phyloP scores from a whole-genome alignment of 2,113 vertebrate species.

The Hemiscyllium ocellatum region DNA sequence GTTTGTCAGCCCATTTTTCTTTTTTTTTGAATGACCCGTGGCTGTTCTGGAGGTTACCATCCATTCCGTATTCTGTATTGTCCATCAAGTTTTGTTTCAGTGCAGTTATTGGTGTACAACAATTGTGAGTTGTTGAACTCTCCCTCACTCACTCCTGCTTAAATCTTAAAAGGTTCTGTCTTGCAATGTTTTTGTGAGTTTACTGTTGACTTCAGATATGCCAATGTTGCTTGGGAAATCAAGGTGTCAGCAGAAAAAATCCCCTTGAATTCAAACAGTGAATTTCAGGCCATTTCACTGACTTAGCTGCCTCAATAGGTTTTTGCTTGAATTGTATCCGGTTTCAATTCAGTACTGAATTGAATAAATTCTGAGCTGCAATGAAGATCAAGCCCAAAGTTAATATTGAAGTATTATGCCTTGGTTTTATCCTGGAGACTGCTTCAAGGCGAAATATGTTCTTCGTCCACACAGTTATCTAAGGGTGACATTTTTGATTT shows the following conservation, averaged over 20 bases:
- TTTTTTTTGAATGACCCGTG: background rate
- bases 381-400: background rate
- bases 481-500: background rate
- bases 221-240: background rate
- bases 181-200: background rate
- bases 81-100: background rate
- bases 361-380: background rate
- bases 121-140: background rate
- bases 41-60: background rate
- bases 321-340: background rate
- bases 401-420: background rate
- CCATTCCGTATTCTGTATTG: background rate
- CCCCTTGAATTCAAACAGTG: background rate
- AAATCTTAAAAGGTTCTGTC: background rate
- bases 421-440: background rate
- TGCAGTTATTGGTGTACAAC: background rate
- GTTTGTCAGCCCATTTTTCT: background rate
- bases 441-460: background rate
- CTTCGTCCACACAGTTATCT: background rate
- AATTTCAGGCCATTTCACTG: background rate
- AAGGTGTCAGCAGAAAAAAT: background rate
- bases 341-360: background rate
- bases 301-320: background rate
- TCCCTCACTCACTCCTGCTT: background rate
- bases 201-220: too few species aligned